Evolutionary conservation across 1,140 invertebrate species (phyloP).

Genomic region (Diorhabda sublineata): DNA sequence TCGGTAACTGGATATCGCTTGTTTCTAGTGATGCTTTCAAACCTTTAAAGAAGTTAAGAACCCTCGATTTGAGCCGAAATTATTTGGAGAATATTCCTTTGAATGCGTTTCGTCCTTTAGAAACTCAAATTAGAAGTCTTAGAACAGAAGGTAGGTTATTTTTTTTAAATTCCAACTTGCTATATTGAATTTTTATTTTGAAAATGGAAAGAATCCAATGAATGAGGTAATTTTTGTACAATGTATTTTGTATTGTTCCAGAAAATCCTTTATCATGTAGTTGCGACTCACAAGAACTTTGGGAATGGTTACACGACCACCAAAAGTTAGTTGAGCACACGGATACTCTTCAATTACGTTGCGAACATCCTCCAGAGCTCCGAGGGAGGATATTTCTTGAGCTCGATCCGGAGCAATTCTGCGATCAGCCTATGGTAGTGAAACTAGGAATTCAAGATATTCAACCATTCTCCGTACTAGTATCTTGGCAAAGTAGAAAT

Average conservation of each 20-base stretch:
- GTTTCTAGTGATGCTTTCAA: slow-evolving; percentile 75
- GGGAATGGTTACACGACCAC: slow-evolving; percentile 85
- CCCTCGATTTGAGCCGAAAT: slow-evolving; percentile 81
- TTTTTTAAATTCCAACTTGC: no score
- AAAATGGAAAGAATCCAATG: no score
- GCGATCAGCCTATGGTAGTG: slow-evolving; percentile 72
- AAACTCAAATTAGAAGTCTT: slow-evolving; percentile 74
- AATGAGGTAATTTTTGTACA: background rate
- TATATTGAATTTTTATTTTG: no score
- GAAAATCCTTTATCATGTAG: slow-evolving; percentile 80
- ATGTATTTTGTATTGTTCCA: slow-evolving; percentile 47
- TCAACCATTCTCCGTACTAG: slow-evolving; percentile 79
- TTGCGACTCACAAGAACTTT: slow-evolving; percentile 79
- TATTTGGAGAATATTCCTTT: slow-evolving; percentile 76
- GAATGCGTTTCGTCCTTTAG: slow-evolving; percentile 69
- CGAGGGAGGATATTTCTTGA: slow-evolving; percentile 70
- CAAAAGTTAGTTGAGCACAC: slow-evolving; percentile 60
- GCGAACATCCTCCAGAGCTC: slow-evolving; percentile 74
- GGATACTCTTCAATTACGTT: slow-evolving; percentile 58
- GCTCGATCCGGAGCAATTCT: slow-evolving; percentile 74
- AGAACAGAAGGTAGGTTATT: slow-evolving; percentile 68
- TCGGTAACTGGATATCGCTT: slow-evolving; percentile 76
- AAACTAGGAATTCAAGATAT: slow-evolving; percentile 83
- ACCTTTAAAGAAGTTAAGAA: slow-evolving; percentile 70
- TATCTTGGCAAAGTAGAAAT: slow-evolving; percentile 86